Evolutionary conservation across 2,888 invertebrate genomes (phyloP).

Genomic region (Salpingus planirostris): DNA sequence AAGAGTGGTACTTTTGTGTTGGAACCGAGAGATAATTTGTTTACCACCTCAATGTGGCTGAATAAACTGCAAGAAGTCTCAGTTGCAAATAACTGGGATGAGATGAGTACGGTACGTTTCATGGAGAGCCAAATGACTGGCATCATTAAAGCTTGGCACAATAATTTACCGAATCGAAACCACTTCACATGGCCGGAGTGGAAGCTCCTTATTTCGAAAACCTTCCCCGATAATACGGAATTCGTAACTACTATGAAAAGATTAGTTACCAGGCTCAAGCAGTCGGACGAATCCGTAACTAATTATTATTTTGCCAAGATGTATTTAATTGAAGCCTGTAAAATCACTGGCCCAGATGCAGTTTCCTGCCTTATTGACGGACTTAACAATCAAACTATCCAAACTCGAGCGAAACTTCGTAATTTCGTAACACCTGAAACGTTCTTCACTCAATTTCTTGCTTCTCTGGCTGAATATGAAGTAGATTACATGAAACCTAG

Average conservation of each 20-base stretch:
- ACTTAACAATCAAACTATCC: constrained; percentile 17
- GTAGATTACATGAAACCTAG: constrained; percentile 12
- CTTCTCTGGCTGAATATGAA: constrained; percentile 16
- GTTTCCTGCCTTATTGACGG: constrained; percentile 29
- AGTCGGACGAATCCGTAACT: constrained; percentile 22
- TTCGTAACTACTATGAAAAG: constrained; percentile 24
- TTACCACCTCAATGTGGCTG: constrained; percentile 28
- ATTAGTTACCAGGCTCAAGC: constrained; percentile 22
- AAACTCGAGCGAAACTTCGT: constrained; percentile 19
- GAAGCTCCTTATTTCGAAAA: constrained; percentile 25
- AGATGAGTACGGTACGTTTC: constrained; percentile 22
- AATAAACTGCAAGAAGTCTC: constrained; percentile 25
- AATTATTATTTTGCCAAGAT: constrained; percentile 29
- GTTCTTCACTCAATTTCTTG: constrained; percentile 24
- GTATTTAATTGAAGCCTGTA: constrained; percentile 27
- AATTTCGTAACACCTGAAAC: constrained; percentile 25
- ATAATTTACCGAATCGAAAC: constrained; percentile 20
- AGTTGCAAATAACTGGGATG: constrained; percentile 21
- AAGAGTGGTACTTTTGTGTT: constrained; percentile 2
- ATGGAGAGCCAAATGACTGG: constrained; percentile 25
- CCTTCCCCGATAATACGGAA: constrained; percentile 27
- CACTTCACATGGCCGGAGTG: constrained; percentile 29
- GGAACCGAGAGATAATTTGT: constrained; percentile 18
- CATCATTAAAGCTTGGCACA: constrained; percentile 28
- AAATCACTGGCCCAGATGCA: constrained; percentile 27